These are phyloP conservation scores for Raja brachyura DNA, from an alignment of 2,113 vertebrate species.

Conservation along the genomic window DNA sequence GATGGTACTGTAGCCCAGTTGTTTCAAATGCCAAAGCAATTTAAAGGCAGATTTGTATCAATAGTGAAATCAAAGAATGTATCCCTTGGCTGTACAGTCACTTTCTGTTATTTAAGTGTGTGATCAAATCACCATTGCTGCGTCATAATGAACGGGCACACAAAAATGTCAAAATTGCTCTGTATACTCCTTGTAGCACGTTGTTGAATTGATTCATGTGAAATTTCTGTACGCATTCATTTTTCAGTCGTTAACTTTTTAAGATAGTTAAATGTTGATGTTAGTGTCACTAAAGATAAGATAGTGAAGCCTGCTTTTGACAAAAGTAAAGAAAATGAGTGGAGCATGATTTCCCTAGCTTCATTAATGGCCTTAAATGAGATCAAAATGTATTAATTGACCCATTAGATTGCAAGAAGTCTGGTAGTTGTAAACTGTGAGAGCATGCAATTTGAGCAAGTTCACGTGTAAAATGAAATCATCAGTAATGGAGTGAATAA, in stretches of 20 bases:
- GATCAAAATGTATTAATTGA: conserved; percentile 19
- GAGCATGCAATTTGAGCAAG: not conserved
- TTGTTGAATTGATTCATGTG: not conserved
- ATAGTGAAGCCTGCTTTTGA: not conserved
- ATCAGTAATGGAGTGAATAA: not conserved
- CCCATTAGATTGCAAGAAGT: not conserved
- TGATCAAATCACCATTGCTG: not conserved
- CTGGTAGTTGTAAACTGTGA: not conserved
- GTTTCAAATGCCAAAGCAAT: not conserved
- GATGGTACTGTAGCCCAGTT: not conserved
- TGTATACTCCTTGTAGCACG: not conserved
- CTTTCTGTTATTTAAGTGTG: not conserved
- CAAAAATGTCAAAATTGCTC: not conserved
- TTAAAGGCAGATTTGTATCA: conserved; percentile 23
- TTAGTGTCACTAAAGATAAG: not conserved
- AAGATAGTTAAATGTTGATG: not conserved
- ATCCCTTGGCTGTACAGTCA: not conserved
- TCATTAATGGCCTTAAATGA: not conserved
- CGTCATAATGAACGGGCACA: not conserved
- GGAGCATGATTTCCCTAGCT: not conserved
- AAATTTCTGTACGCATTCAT: not conserved
- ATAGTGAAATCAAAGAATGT: not conserved
- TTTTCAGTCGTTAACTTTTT: not conserved
- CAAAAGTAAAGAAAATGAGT: not conserved
- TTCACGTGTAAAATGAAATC: not conserved